These are phyloP conservation scores for Oreochromis mossambicus DNA, from an alignment of 2,797 vertebrate genomes.

Conservation along the genomic window DNA sequence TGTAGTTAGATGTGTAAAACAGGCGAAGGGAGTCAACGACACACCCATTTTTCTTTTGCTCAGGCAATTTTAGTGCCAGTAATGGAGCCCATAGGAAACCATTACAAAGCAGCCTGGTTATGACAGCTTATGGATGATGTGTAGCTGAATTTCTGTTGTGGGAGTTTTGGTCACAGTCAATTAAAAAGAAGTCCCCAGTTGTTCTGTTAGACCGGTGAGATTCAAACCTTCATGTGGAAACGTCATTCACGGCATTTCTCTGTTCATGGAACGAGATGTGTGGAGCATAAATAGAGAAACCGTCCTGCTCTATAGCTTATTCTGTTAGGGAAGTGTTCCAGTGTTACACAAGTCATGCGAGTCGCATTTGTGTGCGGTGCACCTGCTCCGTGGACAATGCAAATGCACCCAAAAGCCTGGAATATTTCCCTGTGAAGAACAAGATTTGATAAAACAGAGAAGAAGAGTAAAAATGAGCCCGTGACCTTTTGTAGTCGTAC, in stretches of 20 bases:
- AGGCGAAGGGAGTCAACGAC: slow-evolving; percentile 26
- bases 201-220: background rate
- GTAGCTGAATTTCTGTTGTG: background rate
- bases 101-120: slow-evolving; percentile 35
- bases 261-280: background rate
- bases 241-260: background rate
- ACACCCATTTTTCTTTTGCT: slow-evolving; percentile 13
- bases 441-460: background rate
- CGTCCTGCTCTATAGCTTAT: background rate
- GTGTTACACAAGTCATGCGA: background rate
- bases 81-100: slow-evolving; percentile 59
- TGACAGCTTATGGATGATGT: background rate
- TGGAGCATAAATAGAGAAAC: background rate
- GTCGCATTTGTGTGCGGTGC: background rate
- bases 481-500: background rate
- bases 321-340: background rate
- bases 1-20: slow-evolving; percentile 33
- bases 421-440: background rate
- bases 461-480: background rate
- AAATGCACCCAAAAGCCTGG: background rate
- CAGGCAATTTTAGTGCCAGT: slow-evolving; percentile 26
- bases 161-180: background rate
- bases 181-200: background rate
- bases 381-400: background rate
- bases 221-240: background rate